These are phyloP conservation scores for Dolichopus griseipennis DNA, from an alignment of 2,888 invertebrate genomes.

Conservation along the genomic window DNA sequence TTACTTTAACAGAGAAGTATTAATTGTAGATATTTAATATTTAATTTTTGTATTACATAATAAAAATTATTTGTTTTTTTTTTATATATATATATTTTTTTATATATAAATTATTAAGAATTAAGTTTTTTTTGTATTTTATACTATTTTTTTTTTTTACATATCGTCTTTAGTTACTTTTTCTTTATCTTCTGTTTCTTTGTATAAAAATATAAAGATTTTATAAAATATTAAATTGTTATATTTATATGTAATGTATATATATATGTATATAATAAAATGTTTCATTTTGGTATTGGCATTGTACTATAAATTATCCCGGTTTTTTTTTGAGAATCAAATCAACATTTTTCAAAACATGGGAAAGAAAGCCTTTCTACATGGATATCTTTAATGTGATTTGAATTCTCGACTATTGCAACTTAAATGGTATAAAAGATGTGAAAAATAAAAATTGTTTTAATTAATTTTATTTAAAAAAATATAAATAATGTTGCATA, in stretches of 20 bases:
- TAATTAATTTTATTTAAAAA: slow-evolving; percentile 17
- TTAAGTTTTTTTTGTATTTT: slow-evolving; percentile 17
- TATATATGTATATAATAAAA: slow-evolving; percentile 24
- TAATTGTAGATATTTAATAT: too few relatives aligned
- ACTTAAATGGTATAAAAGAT: slow-evolving; percentile 35
- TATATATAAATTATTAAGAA: slow-evolving; percentile 15
- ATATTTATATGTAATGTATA: slow-evolving; percentile 13
- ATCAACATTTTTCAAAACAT: not conserved
- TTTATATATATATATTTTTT: slow-evolving; percentile 14
- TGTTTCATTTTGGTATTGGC: slow-evolving; percentile 32
- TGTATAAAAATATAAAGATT: slow-evolving; percentile 43
- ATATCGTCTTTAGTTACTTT: slow-evolving; percentile 13
- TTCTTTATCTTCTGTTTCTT: slow-evolving; percentile 23
- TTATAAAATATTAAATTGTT: slow-evolving; percentile 20
- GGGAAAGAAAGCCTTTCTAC: too few relatives aligned
- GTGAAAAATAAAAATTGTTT: not conserved
- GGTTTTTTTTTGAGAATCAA: slow-evolving; percentile 30
- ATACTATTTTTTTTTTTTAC: slow-evolving; percentile 20
- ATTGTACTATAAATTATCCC: slow-evolving; percentile 47
- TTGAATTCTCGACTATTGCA: slow-evolving; percentile 40
- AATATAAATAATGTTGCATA: slow-evolving; percentile 23
- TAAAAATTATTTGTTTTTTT: slow-evolving; percentile 19
- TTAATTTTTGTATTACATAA: not conserved
- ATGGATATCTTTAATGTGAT: not conserved
- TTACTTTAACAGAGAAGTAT: too few relatives aligned